These are phyloP conservation scores for Ictalurus punctatus DNA, from an alignment of 2,113 vertebrate species.

Conservation along the genomic window DNA sequence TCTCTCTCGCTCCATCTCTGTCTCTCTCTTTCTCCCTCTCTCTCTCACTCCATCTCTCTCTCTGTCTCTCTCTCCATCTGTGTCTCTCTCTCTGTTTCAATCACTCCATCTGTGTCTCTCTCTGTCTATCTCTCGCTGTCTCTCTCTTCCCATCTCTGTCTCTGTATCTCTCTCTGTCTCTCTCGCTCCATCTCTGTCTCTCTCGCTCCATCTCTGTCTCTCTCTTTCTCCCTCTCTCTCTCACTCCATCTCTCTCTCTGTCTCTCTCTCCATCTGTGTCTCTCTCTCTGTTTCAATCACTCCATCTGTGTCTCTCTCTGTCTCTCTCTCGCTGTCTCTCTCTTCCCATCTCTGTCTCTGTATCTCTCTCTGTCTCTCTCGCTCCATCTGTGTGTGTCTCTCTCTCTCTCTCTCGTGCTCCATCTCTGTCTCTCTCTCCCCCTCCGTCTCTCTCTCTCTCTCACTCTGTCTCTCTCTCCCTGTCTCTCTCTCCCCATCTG, in stretches of 20 bases:
- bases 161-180: neutral
- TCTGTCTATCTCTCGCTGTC: no score
- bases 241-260: neutral
- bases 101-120: no score
- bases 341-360: neutral
- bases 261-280: neutral
- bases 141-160: no score
- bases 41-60: no score
- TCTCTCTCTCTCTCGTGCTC: neutral
- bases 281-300: no score
- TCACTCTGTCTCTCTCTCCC: no score
- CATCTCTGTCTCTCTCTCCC: conserved; percentile 11
- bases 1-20: neutral
- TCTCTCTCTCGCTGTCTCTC: conserved; percentile 3
- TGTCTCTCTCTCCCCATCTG: no score
- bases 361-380: conserved; percentile 17
- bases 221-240: neutral
- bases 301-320: neutral
- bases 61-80: neutral
- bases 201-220: no score
- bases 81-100: no score
- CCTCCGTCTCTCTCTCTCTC: neutral
- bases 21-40: neutral
- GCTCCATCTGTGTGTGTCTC: no score
- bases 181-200: conserved; percentile 4